phyloP scores from a whole-genome alignment of 1,140 invertebrate genomes.

The Aphelenchoides besseyi region DNA sequence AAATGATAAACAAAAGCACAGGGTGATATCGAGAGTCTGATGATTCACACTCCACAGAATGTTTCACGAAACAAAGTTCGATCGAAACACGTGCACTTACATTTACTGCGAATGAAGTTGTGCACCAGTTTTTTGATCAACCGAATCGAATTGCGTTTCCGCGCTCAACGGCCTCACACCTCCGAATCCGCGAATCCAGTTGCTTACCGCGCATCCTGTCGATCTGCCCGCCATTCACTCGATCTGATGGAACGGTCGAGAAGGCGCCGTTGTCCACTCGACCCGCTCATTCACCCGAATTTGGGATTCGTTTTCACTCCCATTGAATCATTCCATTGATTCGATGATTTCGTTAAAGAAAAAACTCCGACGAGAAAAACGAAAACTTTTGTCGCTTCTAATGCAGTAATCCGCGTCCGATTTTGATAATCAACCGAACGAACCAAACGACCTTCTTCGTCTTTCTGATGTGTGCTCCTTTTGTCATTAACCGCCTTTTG shows the following conservation, averaged over 20 bases:
- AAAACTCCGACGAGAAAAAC: not conserved
- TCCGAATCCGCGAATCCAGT: too few relatives aligned
- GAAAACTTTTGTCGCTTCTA: not conserved
- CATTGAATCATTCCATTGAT: not conserved
- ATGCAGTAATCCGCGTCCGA: conserved; percentile 2
- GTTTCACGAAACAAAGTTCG: too few relatives aligned
- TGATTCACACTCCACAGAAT: too few relatives aligned
- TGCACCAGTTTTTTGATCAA: too few relatives aligned
- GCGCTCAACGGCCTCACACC: too few relatives aligned
- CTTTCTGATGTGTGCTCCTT: not conserved
- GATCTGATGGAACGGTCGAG: not conserved
- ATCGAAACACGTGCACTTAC: too few relatives aligned
- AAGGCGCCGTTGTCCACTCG: not conserved
- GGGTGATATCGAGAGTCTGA: too few relatives aligned
- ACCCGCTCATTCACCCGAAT: not conserved
- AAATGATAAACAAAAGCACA: too few relatives aligned
- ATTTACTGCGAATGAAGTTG: too few relatives aligned
- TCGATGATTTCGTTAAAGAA: not conserved
- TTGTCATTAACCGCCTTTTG: not conserved
- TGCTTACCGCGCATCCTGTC: too few relatives aligned
- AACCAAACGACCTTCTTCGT: not conserved
- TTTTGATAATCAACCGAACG: conserved; percentile 1
- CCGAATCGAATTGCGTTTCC: too few relatives aligned
- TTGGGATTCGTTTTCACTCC: not conserved
- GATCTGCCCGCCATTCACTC: too few relatives aligned